These are phyloP conservation scores for Boulengerochromis microlepis DNA, from an alignment of 2,113 vertebrate genomes.

Conservation along the genomic window DNA sequence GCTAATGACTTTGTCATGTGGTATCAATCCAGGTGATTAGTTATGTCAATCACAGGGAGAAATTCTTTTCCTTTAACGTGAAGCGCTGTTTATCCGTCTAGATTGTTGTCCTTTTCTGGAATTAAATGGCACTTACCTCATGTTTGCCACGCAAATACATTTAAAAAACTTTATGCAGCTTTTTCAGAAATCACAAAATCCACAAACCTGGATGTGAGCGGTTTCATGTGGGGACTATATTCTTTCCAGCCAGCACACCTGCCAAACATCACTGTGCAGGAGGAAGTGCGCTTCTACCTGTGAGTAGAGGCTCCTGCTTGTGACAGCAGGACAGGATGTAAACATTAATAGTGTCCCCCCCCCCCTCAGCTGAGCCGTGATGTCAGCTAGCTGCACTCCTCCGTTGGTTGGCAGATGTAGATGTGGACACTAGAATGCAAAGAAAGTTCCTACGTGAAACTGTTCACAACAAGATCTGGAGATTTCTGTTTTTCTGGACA, in stretches of 20 bases:
- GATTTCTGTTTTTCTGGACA: neutral
- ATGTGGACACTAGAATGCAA: neutral
- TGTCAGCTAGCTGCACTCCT: neutral
- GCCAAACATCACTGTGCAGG: neutral
- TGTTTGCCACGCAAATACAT: neutral
- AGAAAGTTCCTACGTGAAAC: neutral
- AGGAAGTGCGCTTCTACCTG: neutral
- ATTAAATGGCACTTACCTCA: neutral
- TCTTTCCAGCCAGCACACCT: neutral
- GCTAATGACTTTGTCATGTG: constrained; percentile 4
- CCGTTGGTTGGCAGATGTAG: neutral
- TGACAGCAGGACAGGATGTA: neutral
- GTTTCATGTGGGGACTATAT: neutral
- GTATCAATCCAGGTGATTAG: constrained; percentile 2
- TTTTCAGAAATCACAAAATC: neutral
- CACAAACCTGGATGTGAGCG: neutral
- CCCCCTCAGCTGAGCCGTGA: neutral
- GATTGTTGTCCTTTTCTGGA: neutral
- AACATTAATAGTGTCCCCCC: neutral
- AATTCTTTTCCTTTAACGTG: neutral
- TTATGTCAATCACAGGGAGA: neutral
- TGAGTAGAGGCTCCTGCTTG: neutral
- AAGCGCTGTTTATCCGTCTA: neutral
- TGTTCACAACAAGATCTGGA: neutral
- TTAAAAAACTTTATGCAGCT: neutral